Percentiles rank a stretch among this genome's conserved stretches.
Conservation (phyloP, 2,888 invertebrate species). For the Chouioia cunea region DNA sequence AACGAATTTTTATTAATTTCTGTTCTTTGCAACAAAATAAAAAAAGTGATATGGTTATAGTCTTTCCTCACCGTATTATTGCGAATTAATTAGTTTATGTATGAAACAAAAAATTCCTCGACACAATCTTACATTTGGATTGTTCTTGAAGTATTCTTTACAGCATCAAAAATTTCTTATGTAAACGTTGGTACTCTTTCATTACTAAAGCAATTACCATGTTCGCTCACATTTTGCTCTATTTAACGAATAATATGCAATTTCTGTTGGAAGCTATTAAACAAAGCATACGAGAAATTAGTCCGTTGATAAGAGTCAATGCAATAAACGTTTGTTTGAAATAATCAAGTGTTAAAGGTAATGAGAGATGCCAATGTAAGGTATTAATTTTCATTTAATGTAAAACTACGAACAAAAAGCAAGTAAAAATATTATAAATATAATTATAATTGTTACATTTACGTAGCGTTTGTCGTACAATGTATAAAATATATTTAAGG, state of each 20-base stretch:
- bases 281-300: too few relatives aligned
- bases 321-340: background rate
- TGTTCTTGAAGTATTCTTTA: conserved; percentile 11
- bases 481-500: conserved; percentile 35
- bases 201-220: conserved; percentile 16
- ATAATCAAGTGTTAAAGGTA: background rate
- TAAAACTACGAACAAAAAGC: conserved; percentile 26
- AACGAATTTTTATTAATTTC: conserved; percentile 34
- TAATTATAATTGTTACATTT: conserved; percentile 30
- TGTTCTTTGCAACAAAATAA: conserved; percentile 5
- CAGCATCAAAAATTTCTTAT: conserved; percentile 16
- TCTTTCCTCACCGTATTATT: conserved; percentile 24
- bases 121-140: conserved; percentile 2
- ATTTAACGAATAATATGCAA: background rate
- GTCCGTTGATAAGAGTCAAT: too few relatives aligned
- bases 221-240: background rate
- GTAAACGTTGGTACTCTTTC: conserved; percentile 24
- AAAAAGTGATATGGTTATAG: conserved; percentile 19
- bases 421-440: background rate
- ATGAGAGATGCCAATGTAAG: conserved; percentile 14
- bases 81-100: conserved; percentile 5
- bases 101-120: conserved; percentile 18
- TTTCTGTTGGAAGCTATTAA: background rate
- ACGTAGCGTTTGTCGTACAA: conserved; percentile 31
- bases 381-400: conserved; percentile 9